Conservation (phyloP, 2,797 vertebrate species). For the Micropoecilia bifurca region DNA sequence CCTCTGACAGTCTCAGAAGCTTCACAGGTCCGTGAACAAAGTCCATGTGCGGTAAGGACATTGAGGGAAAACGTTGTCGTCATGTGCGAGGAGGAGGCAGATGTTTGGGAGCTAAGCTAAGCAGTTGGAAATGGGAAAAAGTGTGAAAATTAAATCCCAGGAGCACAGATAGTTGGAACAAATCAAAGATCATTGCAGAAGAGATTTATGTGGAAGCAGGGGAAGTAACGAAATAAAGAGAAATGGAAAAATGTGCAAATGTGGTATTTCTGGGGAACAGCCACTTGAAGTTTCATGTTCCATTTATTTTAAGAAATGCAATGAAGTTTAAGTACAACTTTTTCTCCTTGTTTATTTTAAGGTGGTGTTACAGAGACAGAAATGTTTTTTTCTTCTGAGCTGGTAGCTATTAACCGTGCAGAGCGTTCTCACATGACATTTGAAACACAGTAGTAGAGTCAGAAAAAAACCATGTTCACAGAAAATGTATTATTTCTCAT, state of each 20-base stretch:
- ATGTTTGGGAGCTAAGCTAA: conserved; percentile 33
- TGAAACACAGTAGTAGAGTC: not conserved
- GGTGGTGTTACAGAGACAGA: not conserved
- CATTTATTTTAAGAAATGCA: not conserved
- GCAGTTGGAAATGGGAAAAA: conserved; percentile 8
- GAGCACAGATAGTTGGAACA: conserved; percentile 9
- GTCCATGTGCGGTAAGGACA: conserved; percentile 46
- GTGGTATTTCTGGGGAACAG: not conserved
- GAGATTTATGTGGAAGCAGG: not conserved
- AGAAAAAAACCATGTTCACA: not conserved
- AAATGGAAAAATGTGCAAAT: not conserved
- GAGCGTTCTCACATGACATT: not conserved
- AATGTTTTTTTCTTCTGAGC: not conserved
- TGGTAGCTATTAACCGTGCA: not conserved
- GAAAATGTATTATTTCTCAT: not conserved
- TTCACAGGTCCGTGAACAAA: conserved; percentile 48
- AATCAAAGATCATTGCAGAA: conserved; percentile 7
- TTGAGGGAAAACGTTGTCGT: conserved; percentile 24
- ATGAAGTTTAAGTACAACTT: not conserved
- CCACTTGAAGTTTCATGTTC: not conserved
- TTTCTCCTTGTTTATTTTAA: not conserved
- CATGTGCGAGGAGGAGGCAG: conserved; percentile 21
- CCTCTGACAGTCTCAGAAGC: conserved; percentile 39
- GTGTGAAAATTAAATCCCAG: conserved; percentile 43
- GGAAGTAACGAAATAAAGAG: not conserved